A percentile compares a stretch with the other conserved stretches of the same genome.
Evolutionary conservation across 2,113 vertebrate species (phyloP).

Genomic region (Amphiprion ocellaris): DNA sequence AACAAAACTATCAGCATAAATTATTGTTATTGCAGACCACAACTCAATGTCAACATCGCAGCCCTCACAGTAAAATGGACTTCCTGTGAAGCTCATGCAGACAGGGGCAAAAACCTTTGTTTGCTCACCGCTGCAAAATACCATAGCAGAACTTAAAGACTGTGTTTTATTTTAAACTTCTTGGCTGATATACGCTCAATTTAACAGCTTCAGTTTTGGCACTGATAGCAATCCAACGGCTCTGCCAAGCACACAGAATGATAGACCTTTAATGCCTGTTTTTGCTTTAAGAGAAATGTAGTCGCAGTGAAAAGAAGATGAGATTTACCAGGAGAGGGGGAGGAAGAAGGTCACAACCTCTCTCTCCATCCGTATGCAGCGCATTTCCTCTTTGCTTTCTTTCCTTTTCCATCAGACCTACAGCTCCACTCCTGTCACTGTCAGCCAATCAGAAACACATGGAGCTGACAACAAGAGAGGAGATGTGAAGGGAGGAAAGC

Average conservation of each 20-base stretch:
- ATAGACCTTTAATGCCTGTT: neutral
- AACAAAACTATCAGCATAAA: too few relatives aligned
- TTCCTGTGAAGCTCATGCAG: too few relatives aligned
- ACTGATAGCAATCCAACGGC: too few relatives aligned
- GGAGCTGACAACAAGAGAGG: slow-evolving; percentile 19
- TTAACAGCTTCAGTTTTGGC: too few relatives aligned
- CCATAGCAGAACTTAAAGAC: too few relatives aligned
- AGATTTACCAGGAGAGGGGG: slow-evolving; percentile 28
- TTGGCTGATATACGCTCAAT: too few relatives aligned
- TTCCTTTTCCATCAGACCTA: slow-evolving; percentile 25
- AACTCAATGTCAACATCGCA: too few relatives aligned
- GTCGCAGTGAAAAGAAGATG: neutral
- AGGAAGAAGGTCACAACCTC: slow-evolving; percentile 34
- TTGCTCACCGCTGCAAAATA: too few relatives aligned
- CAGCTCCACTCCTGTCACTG: slow-evolving; percentile 25
- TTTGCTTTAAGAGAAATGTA: slow-evolving; percentile 3
- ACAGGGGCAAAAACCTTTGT: too few relatives aligned
- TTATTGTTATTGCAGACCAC: too few relatives aligned
- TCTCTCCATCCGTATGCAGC: slow-evolving; percentile 44
- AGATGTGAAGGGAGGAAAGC: slow-evolving; percentile 5
- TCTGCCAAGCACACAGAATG: neutral
- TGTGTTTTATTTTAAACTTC: too few relatives aligned
- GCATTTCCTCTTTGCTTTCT: slow-evolving; percentile 48
- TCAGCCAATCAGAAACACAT: slow-evolving; percentile 62
- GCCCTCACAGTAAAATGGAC: too few relatives aligned